These are phyloP conservation scores for Spheniscus humboldti DNA, from an alignment of 2,797 vertebrate species.

Conservation along the genomic window DNA sequence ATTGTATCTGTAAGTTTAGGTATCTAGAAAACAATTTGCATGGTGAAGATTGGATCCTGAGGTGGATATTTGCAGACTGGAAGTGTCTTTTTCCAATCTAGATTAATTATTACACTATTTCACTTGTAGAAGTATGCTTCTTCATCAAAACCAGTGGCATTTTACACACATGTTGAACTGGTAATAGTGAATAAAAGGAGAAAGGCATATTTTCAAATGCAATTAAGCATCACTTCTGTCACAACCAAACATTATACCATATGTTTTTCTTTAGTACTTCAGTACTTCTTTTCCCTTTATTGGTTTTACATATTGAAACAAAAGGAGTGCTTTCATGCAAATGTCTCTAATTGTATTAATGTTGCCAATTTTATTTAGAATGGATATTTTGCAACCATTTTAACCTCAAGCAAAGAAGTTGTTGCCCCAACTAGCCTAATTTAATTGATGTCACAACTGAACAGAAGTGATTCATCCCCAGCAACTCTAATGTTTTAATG, in stretches of 20 bases:
- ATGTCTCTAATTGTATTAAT: not conserved
- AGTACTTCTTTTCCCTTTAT: not conserved
- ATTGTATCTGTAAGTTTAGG: not conserved
- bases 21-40: not conserved
- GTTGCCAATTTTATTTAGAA: not conserved
- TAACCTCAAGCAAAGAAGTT: not conserved
- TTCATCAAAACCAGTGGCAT: not conserved
- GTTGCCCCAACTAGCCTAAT: not conserved
- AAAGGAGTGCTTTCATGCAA: not conserved
- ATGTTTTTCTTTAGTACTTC: not conserved
- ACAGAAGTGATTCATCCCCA: not conserved
- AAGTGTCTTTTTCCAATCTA: not conserved
- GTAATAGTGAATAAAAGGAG: not conserved
- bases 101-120: not conserved
- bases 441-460: conserved; percentile 9
- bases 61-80: not conserved
- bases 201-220: not conserved
- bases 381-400: not conserved
- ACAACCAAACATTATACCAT: not conserved
- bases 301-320: not conserved
- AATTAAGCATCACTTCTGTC: not conserved
- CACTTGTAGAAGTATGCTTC: not conserved
- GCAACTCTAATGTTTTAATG: not conserved
- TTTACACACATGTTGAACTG: not conserved
- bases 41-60: not conserved